Conservation (phyloP, 2,888 invertebrate species). For the Busseola fusca region DNA sequence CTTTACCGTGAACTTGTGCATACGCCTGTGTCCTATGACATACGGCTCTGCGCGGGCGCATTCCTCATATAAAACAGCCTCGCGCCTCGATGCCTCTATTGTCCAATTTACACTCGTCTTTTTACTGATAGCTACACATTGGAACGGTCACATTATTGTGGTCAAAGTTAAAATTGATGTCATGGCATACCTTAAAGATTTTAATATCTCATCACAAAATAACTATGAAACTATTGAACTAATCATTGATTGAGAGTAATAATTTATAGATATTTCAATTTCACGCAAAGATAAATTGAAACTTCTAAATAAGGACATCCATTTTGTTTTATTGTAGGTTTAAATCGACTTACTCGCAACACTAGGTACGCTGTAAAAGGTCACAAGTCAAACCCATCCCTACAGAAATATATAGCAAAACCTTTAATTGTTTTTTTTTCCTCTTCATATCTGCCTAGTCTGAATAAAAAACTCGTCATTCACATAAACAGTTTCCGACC, state of each 20-base stretch:
- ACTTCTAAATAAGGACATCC: background rate
- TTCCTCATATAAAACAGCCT: slow-evolving; percentile 62
- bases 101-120: slow-evolving; percentile 53
- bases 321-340: background rate
- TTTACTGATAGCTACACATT: slow-evolving; percentile 48
- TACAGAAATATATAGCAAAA: background rate
- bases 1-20: slow-evolving; percentile 31
- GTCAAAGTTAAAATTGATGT: slow-evolving; percentile 46
- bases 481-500: slow-evolving; percentile 28
- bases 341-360: background rate
- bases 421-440: no score
- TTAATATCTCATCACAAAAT: slow-evolving; percentile 27
- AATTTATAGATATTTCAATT: background rate
- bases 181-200: slow-evolving; percentile 31
- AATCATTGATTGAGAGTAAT: background rate
- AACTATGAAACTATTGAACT: background rate
- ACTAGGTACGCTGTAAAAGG: background rate
- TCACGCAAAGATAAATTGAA: background rate
- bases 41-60: slow-evolving; percentile 51
- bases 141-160: slow-evolving; percentile 48
- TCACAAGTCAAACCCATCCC: background rate
- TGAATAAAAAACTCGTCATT: slow-evolving; percentile 26
- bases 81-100: slow-evolving; percentile 57
- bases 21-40: slow-evolving; percentile 48
- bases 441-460: slow-evolving; percentile 3